Base-by-base conservation (phyloP, 1,140 invertebrate genomes). In the Wiebesia pumilae region DNA sequence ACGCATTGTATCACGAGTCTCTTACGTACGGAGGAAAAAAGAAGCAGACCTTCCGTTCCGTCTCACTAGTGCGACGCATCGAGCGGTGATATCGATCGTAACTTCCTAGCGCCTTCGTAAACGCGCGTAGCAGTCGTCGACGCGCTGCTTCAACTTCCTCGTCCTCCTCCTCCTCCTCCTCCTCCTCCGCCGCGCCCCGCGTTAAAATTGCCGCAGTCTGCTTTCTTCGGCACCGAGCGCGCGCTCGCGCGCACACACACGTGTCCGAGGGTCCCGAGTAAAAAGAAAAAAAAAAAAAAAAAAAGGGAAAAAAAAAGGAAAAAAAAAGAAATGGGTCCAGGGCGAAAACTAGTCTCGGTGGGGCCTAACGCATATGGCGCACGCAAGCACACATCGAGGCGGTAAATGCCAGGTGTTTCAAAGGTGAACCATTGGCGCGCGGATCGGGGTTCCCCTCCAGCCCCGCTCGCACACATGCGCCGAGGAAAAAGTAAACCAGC, bases 381-480 rank as follows among this genome's bases (percentile, higher is more conserved):
- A 88, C 91, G 51, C 87, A 85, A 38, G 38, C 71, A 54, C 35
- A 54, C 27, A 35, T 71, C 65, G 35, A 47, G 62, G 62, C 88
- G 90, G 91, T 91, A 92, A 92, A 91, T 91, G 91, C 93, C 93
- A 93, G 93, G 93, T 93, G 93, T 92, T 92, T 62, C 80, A 92
- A 90, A 93, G 93, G 92, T 93, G 91, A 93, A 88, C 90, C 88
- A 88, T 87, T 88, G 89, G 88, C 91, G 92, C 92, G 90, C 92
- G 89, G 89, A 2, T 87, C 90, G 88, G 87, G 90, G 84, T 89
- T 88, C 14, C 27, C 35, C 3, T 3, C 27, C 40, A n/a, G 7
- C 7, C 19, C 3, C 51, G 21, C 62, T 1, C 58, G 35, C 62
- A 4, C 30, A 38, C 3, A 9, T 4, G 35, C 9, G 33, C 12